Base-by-base conservation (phyloP, 2,113 vertebrate species). In the Cheilinus undulatus region DNA sequence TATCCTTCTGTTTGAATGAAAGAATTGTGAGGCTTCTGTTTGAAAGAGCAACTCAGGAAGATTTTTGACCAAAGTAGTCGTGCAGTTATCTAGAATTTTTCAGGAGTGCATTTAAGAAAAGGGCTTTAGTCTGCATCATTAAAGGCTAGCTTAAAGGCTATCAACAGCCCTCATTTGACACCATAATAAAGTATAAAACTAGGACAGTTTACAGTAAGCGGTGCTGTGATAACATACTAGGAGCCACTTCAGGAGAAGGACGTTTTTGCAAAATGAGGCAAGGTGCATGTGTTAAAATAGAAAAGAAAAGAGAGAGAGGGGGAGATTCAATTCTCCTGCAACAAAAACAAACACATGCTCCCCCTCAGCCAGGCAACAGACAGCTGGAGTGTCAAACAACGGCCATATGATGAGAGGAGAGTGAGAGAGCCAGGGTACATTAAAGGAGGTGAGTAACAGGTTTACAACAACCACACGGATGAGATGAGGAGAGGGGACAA, bases 341-440 rank as follows among this genome's bases (percentile, higher is more conserved):
- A 38, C 46, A 60, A 17, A 42, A 15, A 42, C 3, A 69, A 49
- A 75, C 48, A 66, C 34, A 32, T 17, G 52, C 19, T n/a, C 17
- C 62, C 57, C n/a, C 38, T 40, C 27, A 28, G 42, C 32, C 49
- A 66, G 74, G 60, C 23, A 52, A 51, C 51, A 64, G 66, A 78
- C 57, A 86, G 82, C 78, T 81, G 69, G 63, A 80, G 52, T 22
- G 30, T 60, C 49, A 71, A 60, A 79, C 23, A 50, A 28, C 69
- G 36, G 67, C 57, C 46, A 58, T 63, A 30, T 9, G 28, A 34
- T 53, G 60, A 62, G 40, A 59, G 30, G 65, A 72, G 66, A 76
- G 72, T 64, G 65, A 80, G 48, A 50, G 54, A 84, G n/a, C 64
- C 28, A 49, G 40, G 67, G 78, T 73, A 48, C 54, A 67, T 78